Base-by-base conservation (phyloP, 2,888 invertebrate genomes). In the Lasioglossum marginatum region DNA sequence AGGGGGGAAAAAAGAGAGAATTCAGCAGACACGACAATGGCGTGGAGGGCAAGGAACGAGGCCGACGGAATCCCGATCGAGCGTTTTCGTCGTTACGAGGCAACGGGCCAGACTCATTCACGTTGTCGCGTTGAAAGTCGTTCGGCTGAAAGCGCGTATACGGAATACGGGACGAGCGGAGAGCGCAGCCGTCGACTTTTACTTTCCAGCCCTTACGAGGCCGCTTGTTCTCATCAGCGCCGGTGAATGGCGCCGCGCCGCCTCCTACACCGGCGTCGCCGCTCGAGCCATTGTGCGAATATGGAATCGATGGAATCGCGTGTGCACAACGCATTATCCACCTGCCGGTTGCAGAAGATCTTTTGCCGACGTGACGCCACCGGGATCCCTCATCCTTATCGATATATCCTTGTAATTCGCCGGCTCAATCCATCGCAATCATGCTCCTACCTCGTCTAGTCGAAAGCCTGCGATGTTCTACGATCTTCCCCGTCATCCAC, bases 271-370 rank as follows among this genome's bases (percentile, higher is more conserved):
- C 83, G 77, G 75, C 79, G 82, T 80, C 81, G 79, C 78, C 77
- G 78, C 79, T 85, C 86, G 80, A 83, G 82, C 89, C 92, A 92
- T 92, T 92, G 91, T 92, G 87, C 89, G 85, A 89, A 86, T 89
- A 88, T 88, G 89, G 89, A 93, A 94, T 94, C 94, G 93, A 94
- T 94, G 92, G 88, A 93, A 92, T 94, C 92, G 93, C 93, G 94
- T 94, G 93, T 92, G 90, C 90, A 91, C 91, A 88, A 89, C 90
- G 90, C 92, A 92, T 94, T 93, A 93, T 93, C 92, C 92, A 93
- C 93, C 93, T 94, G 93, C 93, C 92, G 91, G 88, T 89, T 91
- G 90, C 93, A 93, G 92, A 93, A 93, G 93, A 92, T 92, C 92
- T 91, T 93, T 91, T 92, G 93, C 91, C 93, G 92, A 88, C 85